phyloP scores from a whole-genome alignment of 2,888 invertebrate species.

The Latheticus oryzae region DNA sequence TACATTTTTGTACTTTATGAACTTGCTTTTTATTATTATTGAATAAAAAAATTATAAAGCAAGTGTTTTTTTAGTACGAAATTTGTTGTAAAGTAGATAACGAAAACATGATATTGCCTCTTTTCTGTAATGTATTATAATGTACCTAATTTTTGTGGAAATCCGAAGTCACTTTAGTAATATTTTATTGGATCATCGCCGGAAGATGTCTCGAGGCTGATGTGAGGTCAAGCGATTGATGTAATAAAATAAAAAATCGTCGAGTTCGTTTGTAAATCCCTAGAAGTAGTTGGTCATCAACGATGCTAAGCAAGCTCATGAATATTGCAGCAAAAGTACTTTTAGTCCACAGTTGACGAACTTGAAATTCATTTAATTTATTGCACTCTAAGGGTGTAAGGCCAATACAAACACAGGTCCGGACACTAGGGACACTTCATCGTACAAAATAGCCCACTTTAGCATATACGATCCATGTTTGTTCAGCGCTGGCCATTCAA shows the following conservation, averaged over 20 bases:
- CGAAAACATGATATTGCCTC: too few species aligned
- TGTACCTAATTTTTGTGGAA: too few species aligned
- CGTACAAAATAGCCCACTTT: constrained; percentile 18
- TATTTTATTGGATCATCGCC: constrained; percentile 22
- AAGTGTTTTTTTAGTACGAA: too few species aligned
- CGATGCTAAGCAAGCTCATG: constrained; percentile 21
- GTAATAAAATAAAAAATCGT: constrained; percentile 27
- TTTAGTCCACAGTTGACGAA: constrained; percentile 18
- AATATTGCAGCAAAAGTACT: constrained; percentile 27
- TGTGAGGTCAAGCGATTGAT: constrained; percentile 24
- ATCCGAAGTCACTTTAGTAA: too few species aligned
- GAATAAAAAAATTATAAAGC: too few species aligned
- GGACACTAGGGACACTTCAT: constrained; percentile 12
- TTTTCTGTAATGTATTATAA: too few species aligned
- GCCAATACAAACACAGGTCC: constrained; percentile 24
- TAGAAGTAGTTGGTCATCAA: background rate
- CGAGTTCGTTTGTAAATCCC: constrained; percentile 17
- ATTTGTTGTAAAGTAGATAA: too few species aligned
- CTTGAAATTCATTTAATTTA: constrained; percentile 32
- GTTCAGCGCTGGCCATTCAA: constrained; percentile 25
- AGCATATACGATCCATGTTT: constrained; percentile 24
- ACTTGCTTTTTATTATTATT: too few species aligned
- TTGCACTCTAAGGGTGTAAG: constrained; percentile 16
- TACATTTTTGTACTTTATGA: too few species aligned
- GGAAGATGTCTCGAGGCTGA: constrained; percentile 17